Base-by-base conservation (phyloP, 2,113 vertebrate species). In the Crotalus viridis region DNA sequence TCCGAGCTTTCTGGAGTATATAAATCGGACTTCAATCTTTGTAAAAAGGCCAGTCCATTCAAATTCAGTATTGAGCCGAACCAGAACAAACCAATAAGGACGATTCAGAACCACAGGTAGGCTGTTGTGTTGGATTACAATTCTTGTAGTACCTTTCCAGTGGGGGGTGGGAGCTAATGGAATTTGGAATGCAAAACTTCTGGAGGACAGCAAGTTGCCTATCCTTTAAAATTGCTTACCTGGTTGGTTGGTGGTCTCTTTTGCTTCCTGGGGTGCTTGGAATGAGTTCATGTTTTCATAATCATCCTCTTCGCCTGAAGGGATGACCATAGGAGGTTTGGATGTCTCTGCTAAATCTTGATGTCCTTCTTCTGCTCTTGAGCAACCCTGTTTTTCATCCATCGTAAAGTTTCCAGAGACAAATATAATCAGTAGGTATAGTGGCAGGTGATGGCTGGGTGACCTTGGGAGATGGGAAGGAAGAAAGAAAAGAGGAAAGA, bases 261-360 rank as follows among this genome's bases (percentile, higher is more conserved):
- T 39, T n/a, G 90, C 90, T 93, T 95, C 93, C 91, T 94, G 94
- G 91, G 54, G 91, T 39, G 0, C 24, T 94, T 94, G 92, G 90
- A 39, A n/a, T 2, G 92, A 55, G 89, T 89, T 93, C 89, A 93
- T 94, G 92, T 46, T 89, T 89, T 91, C 43, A 2, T 92, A 56
- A 92, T 94, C 89, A 43, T 93, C 94, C 92, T 95, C 94, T 94
- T 95, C 89, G 55, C 89, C 93, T 54, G 89, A 61, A 24, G 55
- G 56, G 48, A 1, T 59, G 85, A 90, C 26, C 43, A 48, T 88
- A 87, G 91, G 93, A 89, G 54, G 93, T 0, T 61, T 48, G 43
- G 94, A 43, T 85, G 94, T 94, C 22, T 28, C 92, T 57, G 12
- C 91, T 51, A 52, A 90, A 85, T 74, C 88, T 93, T 97, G 94